phyloP scores from a whole-genome alignment of 2,888 invertebrate genomes.

The Strigamia transsilvanica region DNA sequence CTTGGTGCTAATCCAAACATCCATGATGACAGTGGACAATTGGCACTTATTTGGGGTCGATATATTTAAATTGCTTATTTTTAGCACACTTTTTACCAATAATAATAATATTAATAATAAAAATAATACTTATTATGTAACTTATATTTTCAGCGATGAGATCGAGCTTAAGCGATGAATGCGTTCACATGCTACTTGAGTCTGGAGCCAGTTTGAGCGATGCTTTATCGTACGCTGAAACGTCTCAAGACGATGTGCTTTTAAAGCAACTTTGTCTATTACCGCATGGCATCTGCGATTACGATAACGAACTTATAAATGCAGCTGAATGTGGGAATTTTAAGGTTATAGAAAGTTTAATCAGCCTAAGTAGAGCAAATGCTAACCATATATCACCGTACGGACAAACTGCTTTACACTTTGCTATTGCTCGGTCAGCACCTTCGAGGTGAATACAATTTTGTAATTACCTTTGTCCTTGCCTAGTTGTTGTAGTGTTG shows the following conservation, averaged over 20 bases:
- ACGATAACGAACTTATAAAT: conserved; percentile 18
- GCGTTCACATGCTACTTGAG: not conserved
- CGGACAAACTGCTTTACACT: conserved; percentile 4
- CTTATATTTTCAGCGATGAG: conserved; percentile 1
- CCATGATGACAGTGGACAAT: not conserved
- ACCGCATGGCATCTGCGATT: conserved; percentile 1
- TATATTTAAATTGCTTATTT: not conserved
- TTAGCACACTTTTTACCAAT: too few relatives aligned
- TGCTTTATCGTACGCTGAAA: conserved; percentile 13
- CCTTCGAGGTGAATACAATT: conserved; percentile 9
- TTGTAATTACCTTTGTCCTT: not conserved
- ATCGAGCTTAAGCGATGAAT: conserved; percentile 8
- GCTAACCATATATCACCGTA: conserved; percentile 3
- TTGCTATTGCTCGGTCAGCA: conserved; percentile 31
- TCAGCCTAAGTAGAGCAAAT: not conserved
- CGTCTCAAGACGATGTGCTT: not conserved
- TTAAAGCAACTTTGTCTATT: not conserved
- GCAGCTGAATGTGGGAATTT: conserved; percentile 16
- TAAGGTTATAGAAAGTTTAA: not conserved
- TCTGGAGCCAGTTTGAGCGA: conserved; percentile 7
- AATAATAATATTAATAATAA: not conserved
- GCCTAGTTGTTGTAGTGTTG: not conserved
- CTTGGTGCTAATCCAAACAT: conserved; percentile 12
- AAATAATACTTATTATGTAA: not conserved
- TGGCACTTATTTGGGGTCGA: not conserved